Evolutionary conservation across 2,888 invertebrate genomes (phyloP), one percentile per base, ranked within the genome.

Genomic region (Callosobruchus maculatus): DNA sequence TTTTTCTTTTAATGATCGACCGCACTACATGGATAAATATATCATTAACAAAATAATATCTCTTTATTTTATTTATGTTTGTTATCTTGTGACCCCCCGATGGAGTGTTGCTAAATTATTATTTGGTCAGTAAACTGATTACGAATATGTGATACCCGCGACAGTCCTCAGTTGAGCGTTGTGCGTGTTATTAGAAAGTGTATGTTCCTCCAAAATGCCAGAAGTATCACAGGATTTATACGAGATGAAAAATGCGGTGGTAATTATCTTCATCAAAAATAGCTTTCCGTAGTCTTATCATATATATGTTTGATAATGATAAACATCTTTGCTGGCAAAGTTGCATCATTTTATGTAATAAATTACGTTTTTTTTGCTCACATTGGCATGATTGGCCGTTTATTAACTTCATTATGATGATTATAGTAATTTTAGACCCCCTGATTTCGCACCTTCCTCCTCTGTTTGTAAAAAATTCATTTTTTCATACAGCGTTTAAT

Each of bases 181-280:
- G 49, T 49, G 49, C 13, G 49, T 49, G 49, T 49, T 49, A 49
- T 49, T 49, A 49, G 49, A 49, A 49, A 49, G 49, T 49, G 49
- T 49, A 49, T 3, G 49, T 71, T 31, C 69, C 20, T 71, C 67
- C 21, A 75, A 66, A 72, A 91, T 91, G 91, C 91, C 91, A 69
- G 90, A 91, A 85, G 82, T 86, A 30, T 87, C 87, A 13, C 87
- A 87, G 81, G 87, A 88, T 75, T 82, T 85, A 69, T 90, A 90
- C 80, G 91, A 91, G 83, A 88, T 87, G 80, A 86, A 88, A 68
- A 90, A 91, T 83, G 91, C 91, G 22, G 84, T 90, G 75, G 85
- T 88, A 72, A 89, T 89, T 26, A 81, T 87, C 26, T 82, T 90
- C 88, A 70, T 88, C 90, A 68, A 86, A 89, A 85, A 88, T 89